Base-by-base conservation (phyloP, 2,888 invertebrate species). In the Perdita meconis region DNA sequence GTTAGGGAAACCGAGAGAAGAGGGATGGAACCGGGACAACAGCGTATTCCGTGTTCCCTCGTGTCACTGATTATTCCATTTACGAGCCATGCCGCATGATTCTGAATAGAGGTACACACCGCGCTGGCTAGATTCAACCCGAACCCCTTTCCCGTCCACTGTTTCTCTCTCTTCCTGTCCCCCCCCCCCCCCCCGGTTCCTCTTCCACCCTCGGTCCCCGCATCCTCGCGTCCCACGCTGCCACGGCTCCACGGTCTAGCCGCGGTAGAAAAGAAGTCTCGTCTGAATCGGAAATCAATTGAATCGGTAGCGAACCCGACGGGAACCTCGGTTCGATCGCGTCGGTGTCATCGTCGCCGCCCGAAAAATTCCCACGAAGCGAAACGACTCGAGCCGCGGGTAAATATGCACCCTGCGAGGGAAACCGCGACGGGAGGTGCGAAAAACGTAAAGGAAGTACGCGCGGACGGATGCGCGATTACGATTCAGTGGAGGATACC, bases 31-130 rank as follows among this genome's bases (percentile, higher is more conserved):
- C 78, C 80, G 81, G 83, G 86, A 87, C 88, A 88, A 88, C 85
- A 83, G 86, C 84, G 86, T 86, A 86, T 87, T 87, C 86, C 84
- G 66, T 86, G 86, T 85, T 87, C 87, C 85, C 87, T 84, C 89
- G 87, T 89, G 88, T 89, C 89, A 87, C 90, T 89, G 89, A 90
- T 90, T 88, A 90, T 90, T 90, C 88, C 89, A 89, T 89, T 90
- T 88, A 86, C 86, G 81, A 87, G 83, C 83, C 85, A 82, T 85
- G 86, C 87, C 83, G 86, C 84, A 85, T 85, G 86, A 88, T 84
- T 88, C 83, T 89, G 88, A 89, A 89, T 89, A 87, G 85, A 67
- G 81, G 78, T 85, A 74, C 87, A 83, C 81, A 75, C 75, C 70
- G 76, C 66, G 67, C 74, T 57, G 69, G 53, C 73, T 69, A 76